These are phyloP conservation scores for Takifugu bimaculatus DNA, from an alignment of 2,113 vertebrate species.

Conservation along the genomic window DNA sequence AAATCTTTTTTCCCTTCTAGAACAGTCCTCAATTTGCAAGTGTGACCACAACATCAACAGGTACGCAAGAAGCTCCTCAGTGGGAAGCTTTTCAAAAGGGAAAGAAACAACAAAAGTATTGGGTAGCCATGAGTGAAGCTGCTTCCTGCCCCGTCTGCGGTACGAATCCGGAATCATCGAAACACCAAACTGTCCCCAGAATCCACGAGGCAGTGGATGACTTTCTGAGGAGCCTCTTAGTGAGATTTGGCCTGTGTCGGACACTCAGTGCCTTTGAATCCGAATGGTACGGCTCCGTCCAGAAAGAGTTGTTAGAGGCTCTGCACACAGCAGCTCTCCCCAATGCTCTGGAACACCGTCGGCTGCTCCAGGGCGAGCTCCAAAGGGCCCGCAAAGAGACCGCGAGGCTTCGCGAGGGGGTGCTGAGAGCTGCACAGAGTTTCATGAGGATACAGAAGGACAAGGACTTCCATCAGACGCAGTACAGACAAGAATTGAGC, in stretches of 20 bases:
- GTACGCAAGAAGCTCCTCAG: conserved; percentile 18
- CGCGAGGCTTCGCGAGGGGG: conserved; percentile 68
- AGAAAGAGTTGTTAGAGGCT: background rate
- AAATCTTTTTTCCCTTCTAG: too few relatives aligned
- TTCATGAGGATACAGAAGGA: conserved; percentile 80
- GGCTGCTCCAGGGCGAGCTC: conserved; percentile 77
- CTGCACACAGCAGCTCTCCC: conserved; percentile 57
- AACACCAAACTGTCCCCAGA: conserved; percentile 8
- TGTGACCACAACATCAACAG: conserved; percentile 10
- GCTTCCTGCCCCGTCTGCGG: conserved; percentile 17
- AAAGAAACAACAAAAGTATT: background rate
- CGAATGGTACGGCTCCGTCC: conserved; percentile 84
- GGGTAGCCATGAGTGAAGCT: conserved; percentile 7
- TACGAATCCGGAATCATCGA: conserved; percentile 29
- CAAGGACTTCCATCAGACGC: conserved; percentile 83
- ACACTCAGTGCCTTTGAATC: conserved; percentile 86
- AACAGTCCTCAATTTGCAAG: too few relatives aligned
- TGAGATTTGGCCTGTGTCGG: conserved; percentile 79
- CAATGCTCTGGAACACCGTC: conserved; percentile 71
- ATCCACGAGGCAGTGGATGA: conserved; percentile 82
- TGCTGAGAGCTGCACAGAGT: conserved; percentile 70
- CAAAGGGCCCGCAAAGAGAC: conserved; percentile 71
- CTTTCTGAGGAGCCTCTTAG: conserved; percentile 87
- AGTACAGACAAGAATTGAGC: conserved; percentile 64
- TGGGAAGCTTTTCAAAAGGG: conserved; percentile 14